Evolutionary conservation across 2,888 invertebrate genomes (phyloP).

Genomic region (Chesias legatella): DNA sequence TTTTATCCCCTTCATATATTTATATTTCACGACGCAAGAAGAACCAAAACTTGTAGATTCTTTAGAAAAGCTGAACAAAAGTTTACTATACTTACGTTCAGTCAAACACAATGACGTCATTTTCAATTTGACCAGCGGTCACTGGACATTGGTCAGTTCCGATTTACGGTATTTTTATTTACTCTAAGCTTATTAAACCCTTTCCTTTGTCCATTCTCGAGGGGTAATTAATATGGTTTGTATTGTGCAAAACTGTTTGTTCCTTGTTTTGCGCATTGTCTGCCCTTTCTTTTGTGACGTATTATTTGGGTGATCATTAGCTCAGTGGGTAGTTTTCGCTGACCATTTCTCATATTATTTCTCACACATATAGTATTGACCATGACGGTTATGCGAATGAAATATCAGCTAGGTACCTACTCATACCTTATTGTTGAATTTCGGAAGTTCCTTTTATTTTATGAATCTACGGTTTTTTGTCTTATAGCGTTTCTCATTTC

Average conservation of each 20-base stretch:
- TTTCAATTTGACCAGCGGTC: constrained; percentile 53
- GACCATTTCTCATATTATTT: constrained; percentile 57
- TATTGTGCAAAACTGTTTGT: constrained; percentile 75
- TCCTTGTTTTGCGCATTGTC: constrained; percentile 59
- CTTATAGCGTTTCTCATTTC: too few species aligned
- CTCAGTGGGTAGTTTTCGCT: constrained; percentile 69
- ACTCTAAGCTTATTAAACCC: constrained; percentile 77
- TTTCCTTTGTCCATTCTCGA: constrained; percentile 56
- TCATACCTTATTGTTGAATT: too few species aligned
- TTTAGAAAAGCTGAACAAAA: constrained; percentile 15
- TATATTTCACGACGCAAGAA: too few species aligned
- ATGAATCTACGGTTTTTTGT: too few species aligned
- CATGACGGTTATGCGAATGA: constrained; percentile 47
- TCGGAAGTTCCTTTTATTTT: too few species aligned
- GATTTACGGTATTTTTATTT: constrained; percentile 68
- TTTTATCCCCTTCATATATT: too few species aligned
- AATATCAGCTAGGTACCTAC: neutral
- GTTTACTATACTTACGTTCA: constrained; percentile 6
- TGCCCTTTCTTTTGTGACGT: constrained; percentile 52
- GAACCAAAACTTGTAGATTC: too few species aligned
- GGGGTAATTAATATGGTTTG: constrained; percentile 75
- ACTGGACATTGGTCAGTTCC: constrained; percentile 65
- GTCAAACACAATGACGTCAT: constrained; percentile 54
- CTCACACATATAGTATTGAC: constrained; percentile 53
- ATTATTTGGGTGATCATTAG: constrained; percentile 73